Percentiles rank a stretch among this genome's conserved stretches.
Conservation (phyloP, 1,140 invertebrate genomes). For the Panulirus ornatus region DNA sequence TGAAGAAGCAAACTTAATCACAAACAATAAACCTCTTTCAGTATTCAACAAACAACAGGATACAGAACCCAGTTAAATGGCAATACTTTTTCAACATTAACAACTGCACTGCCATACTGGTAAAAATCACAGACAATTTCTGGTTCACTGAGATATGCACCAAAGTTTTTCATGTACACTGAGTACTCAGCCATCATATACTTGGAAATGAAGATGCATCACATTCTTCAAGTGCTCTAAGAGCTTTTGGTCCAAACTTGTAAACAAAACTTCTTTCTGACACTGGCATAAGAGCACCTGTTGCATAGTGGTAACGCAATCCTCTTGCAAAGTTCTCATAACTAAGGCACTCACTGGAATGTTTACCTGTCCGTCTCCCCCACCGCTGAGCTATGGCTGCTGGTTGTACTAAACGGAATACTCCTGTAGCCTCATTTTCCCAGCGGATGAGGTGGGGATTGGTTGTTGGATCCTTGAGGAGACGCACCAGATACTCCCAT, state of each 20-base stretch:
- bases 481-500: conserved; percentile 59
- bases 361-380: conserved; percentile 55
- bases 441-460: conserved; percentile 49
- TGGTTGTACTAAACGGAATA: conserved; percentile 58
- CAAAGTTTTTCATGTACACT: background rate
- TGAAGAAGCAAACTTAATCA: background rate
- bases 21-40: background rate
- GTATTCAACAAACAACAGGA: background rate
- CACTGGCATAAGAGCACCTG: conserved; percentile 50
- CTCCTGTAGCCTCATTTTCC: conserved; percentile 36
- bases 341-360: conserved; percentile 44
- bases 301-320: conserved; percentile 61
- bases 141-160: background rate
- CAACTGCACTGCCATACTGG: conserved; percentile 6
- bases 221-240: conserved; percentile 8
- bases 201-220: background rate
- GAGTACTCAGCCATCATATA: background rate
- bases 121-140: conserved; percentile 7
- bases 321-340: conserved; percentile 68
- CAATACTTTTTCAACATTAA: background rate
- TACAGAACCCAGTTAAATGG: background rate
- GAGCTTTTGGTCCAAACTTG: conserved; percentile 56
- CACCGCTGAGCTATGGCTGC: conserved; percentile 39
- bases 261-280: conserved; percentile 62
- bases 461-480: conserved; percentile 45